Evolutionary conservation across 1,140 invertebrate genomes (phyloP).

Genomic region (Drosophila littoralis): DNA sequence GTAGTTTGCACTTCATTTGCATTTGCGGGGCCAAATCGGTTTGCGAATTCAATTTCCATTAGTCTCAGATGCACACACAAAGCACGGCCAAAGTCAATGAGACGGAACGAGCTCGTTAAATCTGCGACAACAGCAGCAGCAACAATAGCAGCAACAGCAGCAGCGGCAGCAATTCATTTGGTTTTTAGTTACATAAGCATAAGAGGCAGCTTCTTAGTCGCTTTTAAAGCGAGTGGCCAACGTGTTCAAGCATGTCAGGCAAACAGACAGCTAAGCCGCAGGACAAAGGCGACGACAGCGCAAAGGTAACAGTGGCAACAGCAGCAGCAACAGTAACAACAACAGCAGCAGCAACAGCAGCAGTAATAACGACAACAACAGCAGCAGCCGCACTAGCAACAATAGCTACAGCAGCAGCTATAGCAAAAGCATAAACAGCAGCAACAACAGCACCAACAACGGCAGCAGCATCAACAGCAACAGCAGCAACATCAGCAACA

Average conservation of each 20-base stretch:
- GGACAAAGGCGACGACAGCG: conserved; percentile 32
- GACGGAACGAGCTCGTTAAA: conserved; percentile 64
- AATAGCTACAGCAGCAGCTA: conserved; percentile 18
- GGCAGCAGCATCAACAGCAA: conserved; percentile 3
- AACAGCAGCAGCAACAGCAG: conserved; percentile 6
- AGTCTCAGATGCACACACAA: conserved; percentile 33
- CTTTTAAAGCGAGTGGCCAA: background rate
- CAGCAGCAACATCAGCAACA: conserved; percentile 1
- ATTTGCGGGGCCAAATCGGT: conserved; percentile 48
- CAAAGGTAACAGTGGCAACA: conserved; percentile 13
- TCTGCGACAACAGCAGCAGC: conserved; percentile 3
- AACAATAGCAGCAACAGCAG: conserved; percentile 4
- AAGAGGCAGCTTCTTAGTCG: background rate
- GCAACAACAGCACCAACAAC: conserved; percentile 11
- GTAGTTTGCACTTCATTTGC: conserved; percentile 65
- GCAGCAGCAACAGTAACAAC: conserved; percentile 7
- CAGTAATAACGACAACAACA: background rate
- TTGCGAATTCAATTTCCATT: conserved; percentile 64
- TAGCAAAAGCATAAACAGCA: conserved; percentile 16
- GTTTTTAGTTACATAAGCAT: conserved; percentile 24
- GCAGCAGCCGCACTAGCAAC: conserved; percentile 6
- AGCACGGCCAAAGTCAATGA: conserved; percentile 52
- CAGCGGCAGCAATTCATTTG: conserved; percentile 15
- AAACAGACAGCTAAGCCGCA: conserved; percentile 10
- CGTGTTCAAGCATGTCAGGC: conserved; percentile 16